Conservation (phyloP, 2,113 vertebrate species). For the Crotalus tigris region DNA sequence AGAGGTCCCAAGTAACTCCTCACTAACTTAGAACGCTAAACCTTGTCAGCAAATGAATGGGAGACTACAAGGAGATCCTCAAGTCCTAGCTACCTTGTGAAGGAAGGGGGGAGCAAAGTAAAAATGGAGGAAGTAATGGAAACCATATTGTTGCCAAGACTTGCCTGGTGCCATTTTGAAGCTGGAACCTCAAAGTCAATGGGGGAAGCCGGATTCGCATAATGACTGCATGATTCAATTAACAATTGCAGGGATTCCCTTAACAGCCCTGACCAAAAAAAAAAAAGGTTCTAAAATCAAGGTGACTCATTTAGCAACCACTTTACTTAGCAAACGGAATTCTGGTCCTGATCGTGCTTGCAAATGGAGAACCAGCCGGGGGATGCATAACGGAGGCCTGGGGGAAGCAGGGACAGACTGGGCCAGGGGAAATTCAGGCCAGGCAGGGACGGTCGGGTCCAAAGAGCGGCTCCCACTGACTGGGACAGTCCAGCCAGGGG, state of each 20-base stretch:
- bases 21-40: background rate
- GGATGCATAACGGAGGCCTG: background rate
- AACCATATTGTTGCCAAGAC: background rate
- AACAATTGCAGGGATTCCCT: no score
- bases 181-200: background rate
- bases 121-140: background rate
- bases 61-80: background rate
- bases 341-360: background rate
- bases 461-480: background rate
- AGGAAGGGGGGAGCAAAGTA: background rate
- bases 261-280: no score
- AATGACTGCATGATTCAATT: no score
- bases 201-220: no score
- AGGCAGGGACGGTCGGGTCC: background rate
- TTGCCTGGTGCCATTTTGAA: background rate
- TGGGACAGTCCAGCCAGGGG: background rate
- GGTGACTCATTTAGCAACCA: no score
- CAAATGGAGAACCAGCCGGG: background rate
- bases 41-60: background rate
- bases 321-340: background rate
- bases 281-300: no score
- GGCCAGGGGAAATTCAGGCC: background rate
- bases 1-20: background rate
- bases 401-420: background rate
- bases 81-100: background rate